Evolutionary conservation across 1,140 invertebrate species (phyloP).

Genomic region (Gyrodactylus salaris): DNA sequence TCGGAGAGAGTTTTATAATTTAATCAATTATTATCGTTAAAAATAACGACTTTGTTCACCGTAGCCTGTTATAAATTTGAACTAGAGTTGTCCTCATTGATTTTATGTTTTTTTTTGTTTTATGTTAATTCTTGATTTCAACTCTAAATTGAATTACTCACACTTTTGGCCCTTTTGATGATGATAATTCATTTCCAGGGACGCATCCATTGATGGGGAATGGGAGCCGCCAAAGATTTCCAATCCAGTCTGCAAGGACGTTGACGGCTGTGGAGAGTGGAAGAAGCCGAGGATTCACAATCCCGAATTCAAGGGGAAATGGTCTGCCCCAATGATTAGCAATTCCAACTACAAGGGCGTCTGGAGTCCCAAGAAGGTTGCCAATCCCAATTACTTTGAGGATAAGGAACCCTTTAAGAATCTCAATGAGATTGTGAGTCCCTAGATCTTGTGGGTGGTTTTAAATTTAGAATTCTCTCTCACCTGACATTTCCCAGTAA

Average conservation of each 20-base stretch:
- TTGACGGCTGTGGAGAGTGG: slow-evolving; percentile 62
- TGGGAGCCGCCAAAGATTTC: slow-evolving; percentile 68
- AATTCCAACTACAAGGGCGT: slow-evolving; percentile 34
- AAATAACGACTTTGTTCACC: no score
- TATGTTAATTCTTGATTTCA: no score
- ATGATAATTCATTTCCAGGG: no score
- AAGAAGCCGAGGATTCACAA: slow-evolving; percentile 48
- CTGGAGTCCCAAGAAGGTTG: slow-evolving; percentile 55
- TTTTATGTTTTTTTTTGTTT: no score
- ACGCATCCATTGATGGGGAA: slow-evolving; percentile 81
- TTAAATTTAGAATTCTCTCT: no score
- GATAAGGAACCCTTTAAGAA: slow-evolving; percentile 34
- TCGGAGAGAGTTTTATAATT: no score
- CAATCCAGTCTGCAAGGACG: slow-evolving; percentile 32
- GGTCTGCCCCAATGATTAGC: slow-evolving; percentile 53
- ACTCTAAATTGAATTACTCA: no score
- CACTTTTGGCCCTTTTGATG: no score
- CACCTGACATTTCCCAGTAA: no score
- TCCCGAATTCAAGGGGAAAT: slow-evolving; percentile 40
- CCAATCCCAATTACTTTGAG: slow-evolving; percentile 69
- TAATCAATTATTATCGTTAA: no score
- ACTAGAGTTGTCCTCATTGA: no score
- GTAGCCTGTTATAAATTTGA: no score
- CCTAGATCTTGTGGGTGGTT: neutral
- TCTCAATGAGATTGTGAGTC: neutral